Evolutionary conservation across 2,888 invertebrate genomes (phyloP), one percentile per base, ranked within the genome.

Genomic region (Nyleta sp.): DNA sequence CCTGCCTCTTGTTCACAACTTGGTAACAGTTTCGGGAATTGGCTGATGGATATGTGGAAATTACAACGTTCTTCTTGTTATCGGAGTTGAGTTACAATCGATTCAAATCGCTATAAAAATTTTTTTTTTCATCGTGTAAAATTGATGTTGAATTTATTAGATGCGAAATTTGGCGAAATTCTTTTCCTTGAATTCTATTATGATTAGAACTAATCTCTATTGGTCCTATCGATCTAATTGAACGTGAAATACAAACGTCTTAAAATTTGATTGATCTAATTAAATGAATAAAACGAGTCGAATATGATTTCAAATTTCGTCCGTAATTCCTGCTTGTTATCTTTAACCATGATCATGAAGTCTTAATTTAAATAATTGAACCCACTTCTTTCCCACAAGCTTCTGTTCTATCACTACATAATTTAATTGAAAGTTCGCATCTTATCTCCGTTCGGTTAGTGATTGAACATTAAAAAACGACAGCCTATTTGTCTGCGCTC

Each of bases 1-100:
- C 65, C 38, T 60, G 55, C 38, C n/a, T n/a, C 65, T 42, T 73
- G 57, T 73, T 73, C 73, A 64, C 64, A 59, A 59, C 18, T 53
- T 53, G 44, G 33, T 73, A 50, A 38, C 60, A 33, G 33, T 74
- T 74, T 74, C 17, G 48, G 22, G 44, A 73, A 55, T 57, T 31
- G 40, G 50, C 1, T 62, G 53, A 70, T 44, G 17, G 33, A 60
- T 70, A 7, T 20, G 52, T 18, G 11, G 35, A 70, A 59, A 70
- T 50, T 60, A 17, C 24, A 13, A 46, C 35, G 22, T 6, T 38
- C 22, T 55, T 22, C 55, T 17, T 13, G 13, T 55, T 38, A 15
- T 10, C 20, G 38, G 10, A 11, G 31, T 28, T 28, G 28, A n/a
- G n/a, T n/a, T n/a, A n/a, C n/a, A n/a, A 7, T 28, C 28, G 6